Evolutionary conservation across 2,797 vertebrate genomes (phyloP).

Genomic region (Phoeniculus purpureus): DNA sequence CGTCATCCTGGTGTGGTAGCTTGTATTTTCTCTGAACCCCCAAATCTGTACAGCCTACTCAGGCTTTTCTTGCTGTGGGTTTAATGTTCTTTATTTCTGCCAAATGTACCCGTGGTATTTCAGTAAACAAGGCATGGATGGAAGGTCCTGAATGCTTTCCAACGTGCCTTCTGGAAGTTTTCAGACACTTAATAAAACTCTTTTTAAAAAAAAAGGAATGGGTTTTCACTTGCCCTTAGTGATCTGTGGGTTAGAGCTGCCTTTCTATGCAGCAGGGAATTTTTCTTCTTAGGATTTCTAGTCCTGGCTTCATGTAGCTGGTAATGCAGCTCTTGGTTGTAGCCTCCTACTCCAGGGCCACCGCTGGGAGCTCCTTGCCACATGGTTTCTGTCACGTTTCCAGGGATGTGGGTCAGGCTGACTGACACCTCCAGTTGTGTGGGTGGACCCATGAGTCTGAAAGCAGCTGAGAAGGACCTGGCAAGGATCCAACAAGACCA

Average conservation of each 20-base stretch:
- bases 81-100: not conserved
- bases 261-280: not conserved
- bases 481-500: not conserved
- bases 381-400: not conserved
- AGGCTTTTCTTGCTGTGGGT: not conserved
- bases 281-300: not conserved
- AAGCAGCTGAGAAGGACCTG: not conserved
- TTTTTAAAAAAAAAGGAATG: not conserved
- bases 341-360: not conserved
- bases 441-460: not conserved
- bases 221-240: not conserved
- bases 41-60: not conserved
- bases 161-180: not conserved
- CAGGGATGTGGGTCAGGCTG: not conserved
- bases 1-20: not conserved
- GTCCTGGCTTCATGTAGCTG: not conserved
- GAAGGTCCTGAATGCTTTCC: not conserved
- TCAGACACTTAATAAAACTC: not conserved
- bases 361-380: not conserved
- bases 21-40: not conserved
- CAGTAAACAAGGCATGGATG: not conserved
- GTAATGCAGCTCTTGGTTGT: accelerated
- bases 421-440: not conserved
- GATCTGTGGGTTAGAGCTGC: not conserved
- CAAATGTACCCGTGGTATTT: not conserved